Base-by-base conservation (phyloP, 1,140 invertebrate genomes). In the Pseudobourletiella spinata region DNA sequence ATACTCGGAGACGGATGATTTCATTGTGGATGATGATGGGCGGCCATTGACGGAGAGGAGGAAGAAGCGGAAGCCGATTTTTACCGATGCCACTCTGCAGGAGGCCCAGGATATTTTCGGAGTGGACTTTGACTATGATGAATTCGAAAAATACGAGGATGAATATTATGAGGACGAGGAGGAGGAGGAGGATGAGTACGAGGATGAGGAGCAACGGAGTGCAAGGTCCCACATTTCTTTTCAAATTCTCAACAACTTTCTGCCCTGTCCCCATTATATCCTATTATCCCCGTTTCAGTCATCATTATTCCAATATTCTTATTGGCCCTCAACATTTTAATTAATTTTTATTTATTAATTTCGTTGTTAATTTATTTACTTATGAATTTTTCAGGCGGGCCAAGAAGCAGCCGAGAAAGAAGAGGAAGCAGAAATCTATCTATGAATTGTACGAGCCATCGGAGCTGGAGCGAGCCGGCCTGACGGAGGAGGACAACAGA, bases 31-130 rank as follows among this genome's bases (percentile, higher is more conserved):
- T 73, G 95, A 97, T 73, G 89, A 98, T 72, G 94, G 91, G 1
- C 81, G 87, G 65, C 92, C 94, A 1, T 92, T 97, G 58, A 84
- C 86, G 18, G 88, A 89, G 64, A 87, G 86, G 68, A 39, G 14
- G 26, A 84, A 86, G 66, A 91, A 91, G 77, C 84, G 89, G 51
- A 89, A 87, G 72, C 88, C 84, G 20, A 89, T 95, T 65, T 95
- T 93, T 72, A 87, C 86, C 52, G 93, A 98, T 79, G 86, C 88
- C 3, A 89, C 91, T 1, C 77, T 98, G 26, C 95, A 98, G 83
- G 93, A 98, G 77, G 96, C 96, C 56, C 94, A 98, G 76, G 96
- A 99, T 73, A 97, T 98, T 68, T 99, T 99, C 77, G 97, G 96
- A 59, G 94, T 98, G 22, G 92, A 98, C 74, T 98, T 98, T 79